Base-by-base conservation (phyloP, 2,888 invertebrate genomes). In the Spicauda simplicius region DNA sequence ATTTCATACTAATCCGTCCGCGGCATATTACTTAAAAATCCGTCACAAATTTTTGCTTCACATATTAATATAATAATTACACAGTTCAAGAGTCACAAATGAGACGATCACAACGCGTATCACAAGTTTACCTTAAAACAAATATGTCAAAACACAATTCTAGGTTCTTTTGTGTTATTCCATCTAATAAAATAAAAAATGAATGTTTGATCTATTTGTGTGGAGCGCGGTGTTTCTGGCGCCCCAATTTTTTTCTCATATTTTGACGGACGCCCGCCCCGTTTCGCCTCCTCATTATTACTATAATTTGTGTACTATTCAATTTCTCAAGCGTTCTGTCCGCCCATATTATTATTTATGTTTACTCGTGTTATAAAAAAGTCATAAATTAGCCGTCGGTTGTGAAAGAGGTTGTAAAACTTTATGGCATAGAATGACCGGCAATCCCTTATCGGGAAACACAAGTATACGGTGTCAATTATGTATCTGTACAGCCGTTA, bases 251-350 rank as follows among this genome's bases (percentile, higher is more conserved):
- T 71, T 68, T 55, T 60, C 33, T 56, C 54, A 55, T 60, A 68
- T 67, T 61, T 50, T 33, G 62, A 71, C 73, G 60, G 54, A 37
- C 59, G 59, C 64, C 74, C 86, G 85, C 85, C 87, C 82, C 78
- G 78, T 82, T 77, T 81, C 80, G 80, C 85, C 85, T 81, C 82
- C 77, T 84, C 80, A 80, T 84, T 84, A 85, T 74, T 74, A 77
- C 76, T 68, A 78, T 80, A 80, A 85, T 84, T 78, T 81, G 78
- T 82, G 80, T 78, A 78, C 77, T 81, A 84, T 84, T 83, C 78
- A 80, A 80, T 80, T 76, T 76, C 74, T 75, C 69, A 68, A 65
- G 57, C 74, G 71, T 70, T 68, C 71, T 74, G 79, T 75, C 80
- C 85, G 83, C 86, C 86, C 84, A 81, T 76, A 66, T 50, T 71